Evolutionary conservation across 2,797 vertebrate genomes (phyloP).

Genomic region (Phrynocephalus forsythii): DNA sequence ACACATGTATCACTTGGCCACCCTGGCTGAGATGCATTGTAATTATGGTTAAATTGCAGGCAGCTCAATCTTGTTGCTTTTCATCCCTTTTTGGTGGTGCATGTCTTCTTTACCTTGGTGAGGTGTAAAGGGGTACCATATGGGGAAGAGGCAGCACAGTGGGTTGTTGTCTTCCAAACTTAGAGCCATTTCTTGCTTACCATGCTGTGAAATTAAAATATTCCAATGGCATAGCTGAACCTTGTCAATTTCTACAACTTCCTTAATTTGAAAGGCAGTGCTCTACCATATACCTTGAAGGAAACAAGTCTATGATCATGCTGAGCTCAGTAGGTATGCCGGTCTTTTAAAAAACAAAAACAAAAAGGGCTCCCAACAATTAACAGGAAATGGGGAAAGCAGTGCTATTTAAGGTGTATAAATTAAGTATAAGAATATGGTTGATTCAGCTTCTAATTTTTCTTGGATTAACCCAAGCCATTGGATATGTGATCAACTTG

Average conservation of each 20-base stretch:
- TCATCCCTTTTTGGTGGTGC: too few relatives aligned
- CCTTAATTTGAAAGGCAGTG: slow-evolving; percentile 14
- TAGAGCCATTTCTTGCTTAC: background rate
- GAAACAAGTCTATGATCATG: background rate
- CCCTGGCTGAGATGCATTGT: too few relatives aligned
- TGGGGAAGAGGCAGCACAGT: background rate
- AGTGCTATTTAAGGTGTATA: slow-evolving; percentile 6
- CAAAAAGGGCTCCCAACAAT: background rate
- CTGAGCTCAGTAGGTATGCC: slow-evolving; percentile 5
- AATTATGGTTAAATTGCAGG: too few relatives aligned
- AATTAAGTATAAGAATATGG: background rate
- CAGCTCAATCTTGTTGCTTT: too few relatives aligned
- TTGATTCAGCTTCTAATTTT: background rate
- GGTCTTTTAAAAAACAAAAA: background rate
- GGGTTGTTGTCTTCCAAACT: background rate
- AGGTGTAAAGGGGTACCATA: too few relatives aligned
- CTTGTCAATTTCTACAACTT: background rate
- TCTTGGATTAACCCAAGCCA: background rate
- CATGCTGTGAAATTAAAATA: background rate
- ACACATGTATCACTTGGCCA: background rate
- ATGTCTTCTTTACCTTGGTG: too few relatives aligned
- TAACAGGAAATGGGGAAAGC: slow-evolving; percentile 15
- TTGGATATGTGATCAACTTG: slow-evolving; percentile 3
- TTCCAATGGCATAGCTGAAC: background rate
- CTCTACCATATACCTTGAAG: background rate